phyloP scores from a whole-genome alignment of 2,888 invertebrate species.

The Brachyptera putata region DNA sequence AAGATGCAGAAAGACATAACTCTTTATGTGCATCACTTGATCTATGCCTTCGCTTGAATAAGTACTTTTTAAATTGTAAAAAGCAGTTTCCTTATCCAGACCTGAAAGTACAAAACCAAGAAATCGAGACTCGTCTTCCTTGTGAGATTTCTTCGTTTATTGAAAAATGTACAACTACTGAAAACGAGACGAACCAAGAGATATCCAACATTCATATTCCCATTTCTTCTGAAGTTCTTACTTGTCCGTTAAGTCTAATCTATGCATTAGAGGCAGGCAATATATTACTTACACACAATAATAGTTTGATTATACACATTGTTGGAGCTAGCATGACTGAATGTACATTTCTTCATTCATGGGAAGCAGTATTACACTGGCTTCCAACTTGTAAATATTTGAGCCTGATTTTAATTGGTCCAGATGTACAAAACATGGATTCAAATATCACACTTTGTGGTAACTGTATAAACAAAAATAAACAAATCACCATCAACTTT shows the following conservation, averaged over 20 bases:
- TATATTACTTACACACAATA: background rate
- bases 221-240: slow-evolving; percentile 38
- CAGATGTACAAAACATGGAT: slow-evolving; percentile 37
- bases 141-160: slow-evolving; percentile 22
- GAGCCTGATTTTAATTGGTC: slow-evolving; percentile 39
- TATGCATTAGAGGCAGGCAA: slow-evolving; percentile 37
- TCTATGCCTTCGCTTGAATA: slow-evolving; percentile 38
- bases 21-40: slow-evolving; percentile 34
- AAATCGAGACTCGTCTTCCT: background rate
- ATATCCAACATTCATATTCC: slow-evolving; percentile 29
- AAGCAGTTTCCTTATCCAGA: slow-evolving; percentile 35
- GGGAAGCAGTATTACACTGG: slow-evolving; percentile 43
- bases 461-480: slow-evolving; percentile 33
- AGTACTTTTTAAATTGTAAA: slow-evolving; percentile 33
- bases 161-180: slow-evolving; percentile 17
- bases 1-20: slow-evolving; percentile 31
- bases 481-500: slow-evolving; percentile 26
- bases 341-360: slow-evolving; percentile 37
- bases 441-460: slow-evolving; percentile 33
- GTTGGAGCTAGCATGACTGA: slow-evolving; percentile 40
- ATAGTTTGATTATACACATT: slow-evolving; percentile 37
- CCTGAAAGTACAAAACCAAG: slow-evolving; percentile 30
- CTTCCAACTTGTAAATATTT: slow-evolving; percentile 36
- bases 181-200: background rate
- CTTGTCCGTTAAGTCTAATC: slow-evolving; percentile 40